Conservation (phyloP, 2,113 vertebrate species). For the Chamaea fasciata region DNA sequence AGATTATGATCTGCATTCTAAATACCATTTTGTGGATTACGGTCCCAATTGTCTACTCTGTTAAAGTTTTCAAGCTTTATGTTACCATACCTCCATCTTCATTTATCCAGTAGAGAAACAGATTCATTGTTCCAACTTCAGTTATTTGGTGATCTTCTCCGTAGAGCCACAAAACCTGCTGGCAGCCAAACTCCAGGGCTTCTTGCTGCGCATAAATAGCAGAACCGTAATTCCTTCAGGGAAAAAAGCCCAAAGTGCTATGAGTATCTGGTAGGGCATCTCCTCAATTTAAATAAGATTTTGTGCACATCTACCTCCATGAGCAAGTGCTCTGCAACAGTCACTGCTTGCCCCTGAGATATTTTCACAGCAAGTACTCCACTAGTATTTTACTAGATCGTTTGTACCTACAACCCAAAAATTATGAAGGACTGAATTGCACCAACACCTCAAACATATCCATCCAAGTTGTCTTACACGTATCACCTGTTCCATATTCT, state of each 20-base stretch:
- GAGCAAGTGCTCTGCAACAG: neutral
- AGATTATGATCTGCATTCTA: neutral
- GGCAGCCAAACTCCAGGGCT: constrained; percentile 78
- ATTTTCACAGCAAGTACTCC: neutral
- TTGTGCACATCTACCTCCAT: neutral
- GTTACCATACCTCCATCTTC: constrained; percentile 84
- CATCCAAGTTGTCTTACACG: neutral
- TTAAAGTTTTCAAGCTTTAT: neutral
- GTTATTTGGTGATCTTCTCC: constrained; percentile 88
- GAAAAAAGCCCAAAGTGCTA: neutral
- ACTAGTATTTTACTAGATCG: neutral
- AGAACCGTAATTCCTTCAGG: constrained; percentile 84
- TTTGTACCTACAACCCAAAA: neutral
- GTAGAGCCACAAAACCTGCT: constrained; percentile 91
- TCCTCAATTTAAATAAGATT: neutral
- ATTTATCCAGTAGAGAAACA: constrained; percentile 91
- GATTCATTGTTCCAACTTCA: constrained; percentile 92
- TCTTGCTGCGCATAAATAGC: constrained; percentile 81
- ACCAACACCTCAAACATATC: neutral
- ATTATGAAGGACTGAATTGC: neutral
- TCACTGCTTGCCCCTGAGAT: neutral
- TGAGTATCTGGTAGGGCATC: neutral
- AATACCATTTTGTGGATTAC: neutral
- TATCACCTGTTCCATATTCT: neutral
- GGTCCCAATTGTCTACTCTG: neutral